phyloP scores from a whole-genome alignment of 2,113 vertebrate species.

The Thermophis baileyi region DNA sequence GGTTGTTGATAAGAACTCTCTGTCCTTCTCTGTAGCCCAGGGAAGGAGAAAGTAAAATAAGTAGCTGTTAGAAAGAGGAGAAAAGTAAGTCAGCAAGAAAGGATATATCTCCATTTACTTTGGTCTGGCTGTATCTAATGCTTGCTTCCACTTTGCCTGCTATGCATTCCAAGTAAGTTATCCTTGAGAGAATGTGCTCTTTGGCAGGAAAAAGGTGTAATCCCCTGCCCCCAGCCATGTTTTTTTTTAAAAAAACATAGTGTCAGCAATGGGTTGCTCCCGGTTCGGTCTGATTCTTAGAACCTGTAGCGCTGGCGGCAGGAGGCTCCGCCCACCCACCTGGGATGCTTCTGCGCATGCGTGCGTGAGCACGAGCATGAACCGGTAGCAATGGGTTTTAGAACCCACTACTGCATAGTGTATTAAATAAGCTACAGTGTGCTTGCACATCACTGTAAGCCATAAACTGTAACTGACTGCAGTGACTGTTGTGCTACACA shows the following conservation, averaged over 20 bases:
- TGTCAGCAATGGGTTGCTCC: too few relatives aligned
- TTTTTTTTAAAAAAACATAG: neutral
- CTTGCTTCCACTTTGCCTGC: neutral
- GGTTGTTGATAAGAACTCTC: neutral
- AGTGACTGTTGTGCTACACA: neutral
- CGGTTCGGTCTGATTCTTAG: too few relatives aligned
- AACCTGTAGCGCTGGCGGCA: too few relatives aligned
- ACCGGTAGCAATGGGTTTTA: too few relatives aligned
- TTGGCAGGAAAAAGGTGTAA: neutral
- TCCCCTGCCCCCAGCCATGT: neutral
- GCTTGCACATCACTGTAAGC: neutral
- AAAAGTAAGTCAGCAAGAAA: neutral
- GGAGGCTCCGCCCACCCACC: too few relatives aligned
- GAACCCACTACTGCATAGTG: too few relatives aligned
- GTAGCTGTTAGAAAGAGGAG: neutral
- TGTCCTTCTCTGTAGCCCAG: neutral
- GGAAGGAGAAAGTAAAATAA: neutral
- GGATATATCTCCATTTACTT: neutral
- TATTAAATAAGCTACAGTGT: neutral
- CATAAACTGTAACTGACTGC: neutral
- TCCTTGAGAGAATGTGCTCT: neutral
- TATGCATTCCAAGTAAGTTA: neutral
- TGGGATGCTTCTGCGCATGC: too few relatives aligned
- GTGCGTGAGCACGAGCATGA: too few relatives aligned
- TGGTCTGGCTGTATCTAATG: neutral